Conservation (phyloP, 2,888 invertebrate genomes). For the Xestia ashworthii region DNA sequence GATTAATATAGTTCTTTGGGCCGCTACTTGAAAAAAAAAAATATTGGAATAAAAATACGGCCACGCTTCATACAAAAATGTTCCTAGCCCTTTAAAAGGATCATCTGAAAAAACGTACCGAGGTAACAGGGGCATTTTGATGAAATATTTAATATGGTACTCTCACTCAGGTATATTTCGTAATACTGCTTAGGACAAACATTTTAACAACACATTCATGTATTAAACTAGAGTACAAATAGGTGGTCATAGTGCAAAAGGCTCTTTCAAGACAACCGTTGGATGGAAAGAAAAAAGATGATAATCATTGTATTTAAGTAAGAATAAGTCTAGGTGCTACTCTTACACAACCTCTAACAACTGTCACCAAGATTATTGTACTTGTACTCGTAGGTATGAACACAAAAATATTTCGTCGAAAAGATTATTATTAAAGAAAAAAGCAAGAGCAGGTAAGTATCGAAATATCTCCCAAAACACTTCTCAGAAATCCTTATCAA, state of each 20-base stretch:
- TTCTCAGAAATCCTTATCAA: conserved; percentile 5
- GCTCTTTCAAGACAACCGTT: neutral
- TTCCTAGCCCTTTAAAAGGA: neutral
- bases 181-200: neutral
- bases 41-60: too few species aligned
- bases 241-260: neutral
- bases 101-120: neutral
- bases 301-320: neutral
- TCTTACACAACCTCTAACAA: neutral
- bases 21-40: too few species aligned
- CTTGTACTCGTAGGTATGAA: neutral
- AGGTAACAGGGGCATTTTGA: neutral
- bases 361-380: neutral
- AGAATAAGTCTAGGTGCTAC: neutral
- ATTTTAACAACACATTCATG: neutral
- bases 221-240: neutral
- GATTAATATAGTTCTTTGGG: too few species aligned
- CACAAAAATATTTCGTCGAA: neutral
- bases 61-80: too few species aligned
- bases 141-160: neutral
- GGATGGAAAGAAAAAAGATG: neutral
- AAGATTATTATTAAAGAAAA: conserved; percentile 1
- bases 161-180: neutral
- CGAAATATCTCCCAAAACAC: conserved; percentile 24
- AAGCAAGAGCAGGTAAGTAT: conserved; percentile 4